Conservation (phyloP, 2,888 invertebrate species). For the Drosophila percnosoma region DNA sequence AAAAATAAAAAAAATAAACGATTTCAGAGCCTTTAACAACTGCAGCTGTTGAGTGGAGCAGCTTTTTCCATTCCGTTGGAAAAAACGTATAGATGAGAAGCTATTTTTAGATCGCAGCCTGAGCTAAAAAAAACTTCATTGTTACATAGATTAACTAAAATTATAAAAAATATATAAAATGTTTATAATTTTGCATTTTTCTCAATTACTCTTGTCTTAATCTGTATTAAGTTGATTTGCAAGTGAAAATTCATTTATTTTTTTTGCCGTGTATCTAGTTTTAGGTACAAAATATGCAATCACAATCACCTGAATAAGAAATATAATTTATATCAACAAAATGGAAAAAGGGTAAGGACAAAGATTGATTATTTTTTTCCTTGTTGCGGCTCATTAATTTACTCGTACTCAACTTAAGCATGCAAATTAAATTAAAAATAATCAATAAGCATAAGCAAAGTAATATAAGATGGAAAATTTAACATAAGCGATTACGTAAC, state of each 20-base stretch:
- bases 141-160: not conserved
- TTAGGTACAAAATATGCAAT: not conserved
- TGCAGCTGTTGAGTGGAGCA: constrained; percentile 13
- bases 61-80: not conserved
- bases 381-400: constrained; percentile 1
- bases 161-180: not conserved
- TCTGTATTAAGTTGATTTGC: too few relatives aligned
- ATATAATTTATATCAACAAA: not conserved
- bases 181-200: too few relatives aligned
- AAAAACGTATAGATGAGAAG: not conserved
- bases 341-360: not conserved
- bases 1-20: not conserved
- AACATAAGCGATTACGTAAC: not conserved
- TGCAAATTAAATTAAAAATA: not conserved
- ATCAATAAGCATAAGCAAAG: not conserved
- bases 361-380: not conserved
- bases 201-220: too few relatives aligned
- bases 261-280: not conserved
- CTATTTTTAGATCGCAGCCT: not conserved
- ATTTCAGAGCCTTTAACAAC: constrained; percentile 16
- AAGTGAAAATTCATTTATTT: not conserved
- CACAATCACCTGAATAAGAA: not conserved
- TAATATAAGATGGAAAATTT: too few relatives aligned
- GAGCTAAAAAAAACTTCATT: too few relatives aligned
- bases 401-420: not conserved